Conservation (phyloP, 2,888 invertebrate species). For the Caenorhabditis sp. region DNA sequence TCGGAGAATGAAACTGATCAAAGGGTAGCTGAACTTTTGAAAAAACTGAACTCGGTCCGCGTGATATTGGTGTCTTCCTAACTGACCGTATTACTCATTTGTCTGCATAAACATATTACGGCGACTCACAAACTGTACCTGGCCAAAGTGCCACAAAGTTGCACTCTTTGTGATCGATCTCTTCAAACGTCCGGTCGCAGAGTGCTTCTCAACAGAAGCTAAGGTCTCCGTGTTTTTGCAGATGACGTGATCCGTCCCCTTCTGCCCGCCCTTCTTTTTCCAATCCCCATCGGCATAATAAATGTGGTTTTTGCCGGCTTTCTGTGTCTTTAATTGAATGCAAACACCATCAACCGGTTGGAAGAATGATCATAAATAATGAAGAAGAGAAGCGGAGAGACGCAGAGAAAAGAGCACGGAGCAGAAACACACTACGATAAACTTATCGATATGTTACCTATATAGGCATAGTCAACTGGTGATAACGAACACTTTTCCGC, state of each 20-base stretch:
- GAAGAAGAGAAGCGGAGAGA: not conserved
- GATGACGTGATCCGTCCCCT: not conserved
- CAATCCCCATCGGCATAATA: constrained; percentile 27
- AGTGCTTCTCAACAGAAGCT: too few relatives aligned
- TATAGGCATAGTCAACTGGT: constrained; percentile 46
- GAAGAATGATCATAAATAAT: constrained; percentile 15
- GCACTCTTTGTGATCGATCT: too few relatives aligned
- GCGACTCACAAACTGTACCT: too few relatives aligned
- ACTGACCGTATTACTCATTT: too few relatives aligned
- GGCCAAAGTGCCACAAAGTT: too few relatives aligned
- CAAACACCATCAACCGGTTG: constrained; percentile 49
- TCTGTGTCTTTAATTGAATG: constrained; percentile 48
- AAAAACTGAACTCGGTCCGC: too few relatives aligned
- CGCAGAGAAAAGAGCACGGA: not conserved
- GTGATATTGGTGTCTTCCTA: too few relatives aligned
- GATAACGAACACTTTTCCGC: constrained; percentile 46
- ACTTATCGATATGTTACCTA: constrained; percentile 39
- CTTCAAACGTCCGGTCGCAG: too few relatives aligned
- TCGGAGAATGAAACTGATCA: too few relatives aligned
- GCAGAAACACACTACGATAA: constrained; percentile 44
- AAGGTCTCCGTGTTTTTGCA: not conserved
- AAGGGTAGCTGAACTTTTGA: too few relatives aligned
- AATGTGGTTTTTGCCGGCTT: constrained; percentile 16
- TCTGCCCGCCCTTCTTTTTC: not conserved
- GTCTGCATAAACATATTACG: too few relatives aligned